A percentile compares a stretch with the other conserved stretches of the same genome.
Evolutionary conservation across 2,888 invertebrate species (phyloP).

Genomic region (Drosophila eohydei): DNA sequence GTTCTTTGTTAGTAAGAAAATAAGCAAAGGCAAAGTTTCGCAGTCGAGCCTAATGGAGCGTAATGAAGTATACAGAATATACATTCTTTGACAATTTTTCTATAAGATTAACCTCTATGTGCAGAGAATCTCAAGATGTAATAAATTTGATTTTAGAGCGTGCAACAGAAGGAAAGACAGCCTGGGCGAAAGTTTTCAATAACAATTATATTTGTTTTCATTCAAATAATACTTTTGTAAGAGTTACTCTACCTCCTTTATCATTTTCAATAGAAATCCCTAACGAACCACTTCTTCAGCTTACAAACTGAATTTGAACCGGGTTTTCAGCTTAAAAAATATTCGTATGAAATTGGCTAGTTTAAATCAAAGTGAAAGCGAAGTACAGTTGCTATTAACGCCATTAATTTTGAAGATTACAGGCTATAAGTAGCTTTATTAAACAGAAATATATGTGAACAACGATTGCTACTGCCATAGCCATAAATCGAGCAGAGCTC

Average conservation of each 20-base stretch:
- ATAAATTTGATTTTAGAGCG: too few relatives aligned
- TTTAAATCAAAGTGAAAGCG: neutral
- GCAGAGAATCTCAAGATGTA: too few relatives aligned
- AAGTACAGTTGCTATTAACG: neutral
- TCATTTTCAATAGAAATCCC: too few relatives aligned
- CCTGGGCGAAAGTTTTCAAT: neutral
- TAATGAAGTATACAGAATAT: too few relatives aligned
- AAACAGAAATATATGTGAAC: constrained; percentile 26
- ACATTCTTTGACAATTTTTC: too few relatives aligned
- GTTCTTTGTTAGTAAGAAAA: neutral
- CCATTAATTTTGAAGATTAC: neutral
- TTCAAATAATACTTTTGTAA: too few relatives aligned
- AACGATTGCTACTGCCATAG: constrained; percentile 44
- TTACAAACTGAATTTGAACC: neutral
- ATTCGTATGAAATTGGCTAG: neutral
- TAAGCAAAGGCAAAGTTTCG: too few relatives aligned
- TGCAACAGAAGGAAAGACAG: too few relatives aligned
- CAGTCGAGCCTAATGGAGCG: neutral
- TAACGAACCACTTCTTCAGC: neutral
- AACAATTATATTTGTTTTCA: neutral
- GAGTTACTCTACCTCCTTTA: too few relatives aligned
- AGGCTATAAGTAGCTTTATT: constrained; percentile 11
- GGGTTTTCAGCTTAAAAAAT: neutral
- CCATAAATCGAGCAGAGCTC: constrained; percentile 51
- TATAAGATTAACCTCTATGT: too few relatives aligned